Base-by-base conservation (phyloP, 2,888 invertebrate genomes). In the Lycia hirtaria region DNA sequence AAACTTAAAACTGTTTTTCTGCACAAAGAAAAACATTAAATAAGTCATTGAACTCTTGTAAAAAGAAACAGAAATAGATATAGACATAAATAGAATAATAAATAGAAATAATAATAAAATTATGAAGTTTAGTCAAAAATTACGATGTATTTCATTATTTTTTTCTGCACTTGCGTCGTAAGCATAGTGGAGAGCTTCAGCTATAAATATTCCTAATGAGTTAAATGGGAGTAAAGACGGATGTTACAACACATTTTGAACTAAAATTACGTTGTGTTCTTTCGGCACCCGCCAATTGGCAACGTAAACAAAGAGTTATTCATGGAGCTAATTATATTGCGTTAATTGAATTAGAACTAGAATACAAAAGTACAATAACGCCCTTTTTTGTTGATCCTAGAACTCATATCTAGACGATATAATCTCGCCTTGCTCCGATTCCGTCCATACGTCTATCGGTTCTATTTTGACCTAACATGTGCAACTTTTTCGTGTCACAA, bases 261-360 rank as follows among this genome's bases (percentile, higher is more conserved):
- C 65, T 63, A 65, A 65, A 65, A 60, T 65, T 53, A 65, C 49
- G 63, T 47, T 22, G 35, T 40, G 47, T 58, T 63, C 63, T 60
- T 60, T 67, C 64, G 49, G 52, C 61, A 41, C 49, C 52, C 60
- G 67, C 67, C 67, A 67, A 65, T 65, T 67, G 67, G 67, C 67
- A 67, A 63, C 65, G 52, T 62, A 64, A 67, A 65, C 65, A 67
- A 64, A 59, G 58, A 60, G 60, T 65, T 67, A 60, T 60, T 67
- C 65, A 60, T 49, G 14, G 38, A 51, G 48, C 67, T 65, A 67
- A 67, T 63, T 63, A 59, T 50, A 56, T 43, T 51, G 48, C 43
- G 59, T 49, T 62, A 57, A 63, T 62, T 62, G 59, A 64, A 64
- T 60, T 58, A 59, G 17, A 57, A 52, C 54, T 55, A 37, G 37